A percentile compares a stretch with the other conserved stretches of the same genome.
These are phyloP conservation scores for Trogon surrucura DNA, from an alignment of 2,113 vertebrate genomes.

Conservation along the genomic window DNA sequence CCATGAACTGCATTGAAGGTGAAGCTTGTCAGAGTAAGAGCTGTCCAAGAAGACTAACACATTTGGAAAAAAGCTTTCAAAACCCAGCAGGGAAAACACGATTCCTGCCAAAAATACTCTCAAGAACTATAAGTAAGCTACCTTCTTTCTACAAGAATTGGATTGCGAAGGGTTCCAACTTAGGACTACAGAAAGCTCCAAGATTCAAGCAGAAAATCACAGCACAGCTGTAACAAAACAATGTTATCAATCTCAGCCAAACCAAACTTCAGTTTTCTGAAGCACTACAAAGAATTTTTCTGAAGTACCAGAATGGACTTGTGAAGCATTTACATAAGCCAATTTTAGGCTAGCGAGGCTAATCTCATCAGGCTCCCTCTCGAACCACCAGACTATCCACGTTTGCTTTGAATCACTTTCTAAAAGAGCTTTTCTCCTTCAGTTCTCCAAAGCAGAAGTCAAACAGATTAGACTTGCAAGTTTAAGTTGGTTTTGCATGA, in stretches of 20 bases:
- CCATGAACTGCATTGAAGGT: not conserved
- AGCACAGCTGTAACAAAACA: not conserved
- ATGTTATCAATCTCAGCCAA: not conserved
- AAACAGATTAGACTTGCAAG: not conserved
- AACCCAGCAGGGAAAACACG: not conserved
- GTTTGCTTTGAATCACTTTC: not conserved
- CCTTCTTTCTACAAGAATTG: not conserved
- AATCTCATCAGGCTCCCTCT: slow-evolving; percentile 25
- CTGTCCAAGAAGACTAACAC: not conserved
- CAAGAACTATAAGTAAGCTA: not conserved
- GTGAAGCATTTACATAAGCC: not conserved
- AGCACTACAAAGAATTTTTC: not conserved
- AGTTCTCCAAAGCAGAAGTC: not conserved
- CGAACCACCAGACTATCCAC: not conserved
- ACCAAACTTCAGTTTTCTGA: not conserved
- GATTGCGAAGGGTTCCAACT: not conserved
- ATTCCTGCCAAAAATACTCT: not conserved
- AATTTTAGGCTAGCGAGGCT: not conserved
- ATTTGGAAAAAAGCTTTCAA: not conserved
- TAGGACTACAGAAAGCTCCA: not conserved
- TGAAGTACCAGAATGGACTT: not conserved
- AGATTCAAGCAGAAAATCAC: not conserved
- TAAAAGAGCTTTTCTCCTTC: not conserved
- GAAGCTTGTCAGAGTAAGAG: not conserved
- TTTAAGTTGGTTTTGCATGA: not conserved